Conservation (phyloP, 30 jellyfish, hydroid and myxozoan species). For the Aurelia sp. region DNA sequence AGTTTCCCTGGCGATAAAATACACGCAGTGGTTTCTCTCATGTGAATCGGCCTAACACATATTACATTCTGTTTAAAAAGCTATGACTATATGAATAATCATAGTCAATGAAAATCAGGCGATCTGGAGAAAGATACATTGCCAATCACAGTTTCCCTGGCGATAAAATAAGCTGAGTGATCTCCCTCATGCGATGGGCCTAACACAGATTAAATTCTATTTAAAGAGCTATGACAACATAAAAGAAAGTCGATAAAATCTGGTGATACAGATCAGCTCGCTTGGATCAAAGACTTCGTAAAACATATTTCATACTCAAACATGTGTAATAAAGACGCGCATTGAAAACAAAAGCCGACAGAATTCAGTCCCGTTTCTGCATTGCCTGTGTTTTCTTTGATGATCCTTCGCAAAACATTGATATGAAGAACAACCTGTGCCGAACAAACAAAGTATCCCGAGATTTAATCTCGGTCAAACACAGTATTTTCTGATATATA, state of each 20-base stretch:
- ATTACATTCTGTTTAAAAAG: no score
- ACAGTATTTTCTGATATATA: slow-evolving; percentile 50
- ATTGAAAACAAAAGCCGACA: slow-evolving; percentile 30
- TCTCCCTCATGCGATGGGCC: background rate
- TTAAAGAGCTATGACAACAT: slow-evolving; percentile 32
- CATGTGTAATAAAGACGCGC: slow-evolving; percentile 34
- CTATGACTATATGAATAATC: no score
- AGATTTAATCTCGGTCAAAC: slow-evolving; percentile 38
- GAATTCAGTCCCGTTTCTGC: slow-evolving; percentile 30
- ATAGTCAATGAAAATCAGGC: no score
- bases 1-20: no score
- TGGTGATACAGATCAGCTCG: slow-evolving; percentile 25
- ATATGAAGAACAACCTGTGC: slow-evolving; percentile 56
- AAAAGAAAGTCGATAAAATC: slow-evolving; percentile 34
- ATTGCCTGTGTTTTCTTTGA: slow-evolving; percentile 35
- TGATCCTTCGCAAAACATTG: slow-evolving; percentile 45
- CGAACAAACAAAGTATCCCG: slow-evolving; percentile 14
- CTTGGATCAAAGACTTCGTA: slow-evolving; percentile 49
- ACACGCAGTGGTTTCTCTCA: no score
- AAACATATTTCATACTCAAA: slow-evolving; percentile 11
- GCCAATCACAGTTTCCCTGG: no score
- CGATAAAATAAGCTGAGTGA: no score
- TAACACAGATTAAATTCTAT: slow-evolving; percentile 8
- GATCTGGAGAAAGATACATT: no score
- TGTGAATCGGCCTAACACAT: no score